phyloP scores from a whole-genome alignment of 2,797 vertebrate species.

The Chrysolophus pictus region DNA sequence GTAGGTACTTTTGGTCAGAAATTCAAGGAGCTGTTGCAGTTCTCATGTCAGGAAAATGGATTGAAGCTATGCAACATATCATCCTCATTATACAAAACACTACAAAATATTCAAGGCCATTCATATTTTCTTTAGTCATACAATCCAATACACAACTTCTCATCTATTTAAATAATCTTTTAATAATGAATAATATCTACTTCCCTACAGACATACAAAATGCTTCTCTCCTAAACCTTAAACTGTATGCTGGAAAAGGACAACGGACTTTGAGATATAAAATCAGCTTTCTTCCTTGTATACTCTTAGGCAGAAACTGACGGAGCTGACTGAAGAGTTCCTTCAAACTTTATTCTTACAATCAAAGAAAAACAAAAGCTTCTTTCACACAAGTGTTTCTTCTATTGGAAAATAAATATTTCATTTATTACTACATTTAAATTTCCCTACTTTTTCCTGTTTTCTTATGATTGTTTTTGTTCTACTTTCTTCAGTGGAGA shows the following conservation, averaged over 20 bases:
- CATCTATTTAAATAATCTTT: neutral
- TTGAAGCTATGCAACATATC: neutral
- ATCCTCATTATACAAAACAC: neutral
- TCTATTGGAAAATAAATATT: neutral
- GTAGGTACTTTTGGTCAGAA: neutral
- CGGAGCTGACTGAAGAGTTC: neutral
- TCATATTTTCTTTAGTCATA: neutral
- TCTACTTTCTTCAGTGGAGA: neutral
- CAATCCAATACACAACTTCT: neutral
- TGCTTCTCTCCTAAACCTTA: neutral
- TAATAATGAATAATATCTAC: neutral
- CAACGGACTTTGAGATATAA: neutral
- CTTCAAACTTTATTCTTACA: neutral
- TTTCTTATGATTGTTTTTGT: neutral
- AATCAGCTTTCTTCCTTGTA: neutral
- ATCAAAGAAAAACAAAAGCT: neutral
- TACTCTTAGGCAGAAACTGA: neutral
- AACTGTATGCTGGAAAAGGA: neutral
- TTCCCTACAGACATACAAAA: neutral
- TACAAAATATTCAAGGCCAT: constrained; percentile 30
- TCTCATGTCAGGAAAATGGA: constrained; percentile 1
- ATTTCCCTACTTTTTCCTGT: neutral
- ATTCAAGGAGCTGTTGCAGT: neutral
- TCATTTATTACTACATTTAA: rapidly evolving
- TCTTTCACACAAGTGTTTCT: neutral